Base-by-base conservation (phyloP, 2,888 invertebrate species). In the Sminthurinus aureus region DNA sequence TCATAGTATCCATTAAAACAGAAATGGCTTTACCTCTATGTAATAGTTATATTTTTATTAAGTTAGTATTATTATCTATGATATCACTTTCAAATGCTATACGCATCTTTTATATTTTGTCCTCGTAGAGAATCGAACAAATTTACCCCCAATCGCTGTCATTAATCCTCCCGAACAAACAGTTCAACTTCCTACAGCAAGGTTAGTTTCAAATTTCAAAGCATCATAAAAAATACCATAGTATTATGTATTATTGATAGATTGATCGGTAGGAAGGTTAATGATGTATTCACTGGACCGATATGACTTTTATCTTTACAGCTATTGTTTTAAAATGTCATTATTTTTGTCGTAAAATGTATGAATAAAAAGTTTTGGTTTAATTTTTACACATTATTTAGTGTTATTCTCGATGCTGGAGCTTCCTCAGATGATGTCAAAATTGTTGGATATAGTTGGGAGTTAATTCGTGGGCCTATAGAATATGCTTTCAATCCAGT, bases 361-460 rank as follows among this genome's bases (percentile, higher is more conserved):
- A n/a, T n/a, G n/a, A n/a, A n/a, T n/a, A n/a, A n/a, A n/a, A n/a
- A n/a, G n/a, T n/a, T n/a, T n/a, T n/a, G n/a, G n/a, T n/a, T n/a
- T n/a, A n/a, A n/a, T n/a, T n/a, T n/a, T n/a, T n/a, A n/a, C n/a
- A n/a, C n/a, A n/a, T n/a, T n/a, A n/a, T n/a, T n/a, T n/a, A 95
- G 94, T 73, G 96, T 97, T 0, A 96, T 98, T 51, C 92, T 98
- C 8, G 79, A 79, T 58, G 83, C 79, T 12, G 93, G 93, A 0
- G 78, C 85, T 18, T 87, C 86, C 11, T 93, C 92, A 66, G 95
- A 92, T 89, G 97, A 98, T 89, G 95, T 96, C 89, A 94, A 94
- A 85, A 96, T 98, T 86, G 93, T 94, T 87, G 93, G 94, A 0
- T 98, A 96, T 94, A 95, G 95, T 89, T 98, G 98, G 98, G 97